A percentile compares a stretch with the other conserved stretches of the same genome.
phyloP scores from a whole-genome alignment of 2,888 invertebrate species.

The Brenthis ino region DNA sequence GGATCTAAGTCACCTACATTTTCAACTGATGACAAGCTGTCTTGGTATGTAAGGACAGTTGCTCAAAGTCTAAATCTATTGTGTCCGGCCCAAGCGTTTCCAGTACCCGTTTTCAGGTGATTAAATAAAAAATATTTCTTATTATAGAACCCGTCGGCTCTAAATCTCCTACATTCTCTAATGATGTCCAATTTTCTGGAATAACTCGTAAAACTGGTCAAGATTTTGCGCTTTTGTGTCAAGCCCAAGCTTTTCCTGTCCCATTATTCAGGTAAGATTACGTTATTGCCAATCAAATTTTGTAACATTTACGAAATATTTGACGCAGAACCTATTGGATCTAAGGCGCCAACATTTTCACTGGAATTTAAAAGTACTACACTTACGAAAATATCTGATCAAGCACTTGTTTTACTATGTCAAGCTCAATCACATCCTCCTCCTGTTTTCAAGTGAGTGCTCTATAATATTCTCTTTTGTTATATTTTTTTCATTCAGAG shows the following conservation, averaged over 20 bases:
- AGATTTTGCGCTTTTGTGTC: conserved; percentile 87
- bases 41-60: conserved; percentile 80
- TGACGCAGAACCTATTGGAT: conserved; percentile 83
- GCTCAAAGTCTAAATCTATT: conserved; percentile 81
- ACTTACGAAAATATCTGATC: conserved; percentile 77
- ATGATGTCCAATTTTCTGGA: conserved; percentile 86
- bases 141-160: conserved; percentile 86
- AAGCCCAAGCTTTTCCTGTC: conserved; percentile 90
- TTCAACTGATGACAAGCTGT: conserved; percentile 83
- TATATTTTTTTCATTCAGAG: conserved; percentile 61
- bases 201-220: conserved; percentile 84
- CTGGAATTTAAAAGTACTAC: conserved; percentile 82
- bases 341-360: conserved; percentile 83
- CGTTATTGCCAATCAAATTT: conserved; percentile 27
- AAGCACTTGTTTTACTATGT: conserved; percentile 84
- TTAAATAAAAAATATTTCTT: conserved; percentile 57
- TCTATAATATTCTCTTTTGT: conserved; percentile 22
- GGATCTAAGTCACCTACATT: conserved; percentile 84
- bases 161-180: conserved; percentile 87
- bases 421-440: conserved; percentile 87
- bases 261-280: conserved; percentile 78
- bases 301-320: conserved; percentile 33
- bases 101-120: conserved; percentile 88
- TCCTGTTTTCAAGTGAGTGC: conserved; percentile 85
- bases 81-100: conserved; percentile 85